Conservation (phyloP, 2,888 invertebrate genomes). For the Philaethria dido region DNA sequence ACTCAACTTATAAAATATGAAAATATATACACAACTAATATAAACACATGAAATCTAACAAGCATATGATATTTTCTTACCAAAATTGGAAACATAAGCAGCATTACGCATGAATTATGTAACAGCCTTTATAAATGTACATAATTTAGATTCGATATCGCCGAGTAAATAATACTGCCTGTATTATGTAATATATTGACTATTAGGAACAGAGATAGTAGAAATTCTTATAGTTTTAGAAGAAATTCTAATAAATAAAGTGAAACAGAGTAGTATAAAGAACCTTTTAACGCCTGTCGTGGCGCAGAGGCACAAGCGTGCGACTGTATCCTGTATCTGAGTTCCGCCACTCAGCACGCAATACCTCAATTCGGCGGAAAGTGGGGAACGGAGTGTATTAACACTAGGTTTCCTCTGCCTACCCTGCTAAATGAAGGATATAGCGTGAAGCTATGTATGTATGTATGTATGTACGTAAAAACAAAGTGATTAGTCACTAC, state of each 20-base stretch:
- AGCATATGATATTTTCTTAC: neutral
- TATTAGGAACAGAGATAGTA: neutral
- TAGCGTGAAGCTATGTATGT: no score
- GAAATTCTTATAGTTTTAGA: neutral
- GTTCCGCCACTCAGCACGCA: no score
- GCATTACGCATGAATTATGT: constrained; percentile 2
- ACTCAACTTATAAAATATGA: neutral
- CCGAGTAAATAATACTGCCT: neutral
- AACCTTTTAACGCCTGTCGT: no score
- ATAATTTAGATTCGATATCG: constrained; percentile 12
- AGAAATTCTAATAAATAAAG: neutral
- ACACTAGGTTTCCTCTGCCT: no score
- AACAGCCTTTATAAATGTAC: constrained; percentile 10
- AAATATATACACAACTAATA: neutral
- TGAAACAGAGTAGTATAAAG: neutral
- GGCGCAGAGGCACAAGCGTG: no score
- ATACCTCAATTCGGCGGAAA: no score
- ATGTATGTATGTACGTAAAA: no score
- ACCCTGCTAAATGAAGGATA: no score
- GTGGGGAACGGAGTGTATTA: no score
- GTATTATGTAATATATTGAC: neutral
- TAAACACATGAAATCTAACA: neutral
- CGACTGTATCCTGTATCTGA: no score
- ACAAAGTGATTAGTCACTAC: no score
- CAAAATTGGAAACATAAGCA: neutral